Conservation (phyloP, 2,113 vertebrate genomes). For the Machaerirhynchus nigripectus region DNA sequence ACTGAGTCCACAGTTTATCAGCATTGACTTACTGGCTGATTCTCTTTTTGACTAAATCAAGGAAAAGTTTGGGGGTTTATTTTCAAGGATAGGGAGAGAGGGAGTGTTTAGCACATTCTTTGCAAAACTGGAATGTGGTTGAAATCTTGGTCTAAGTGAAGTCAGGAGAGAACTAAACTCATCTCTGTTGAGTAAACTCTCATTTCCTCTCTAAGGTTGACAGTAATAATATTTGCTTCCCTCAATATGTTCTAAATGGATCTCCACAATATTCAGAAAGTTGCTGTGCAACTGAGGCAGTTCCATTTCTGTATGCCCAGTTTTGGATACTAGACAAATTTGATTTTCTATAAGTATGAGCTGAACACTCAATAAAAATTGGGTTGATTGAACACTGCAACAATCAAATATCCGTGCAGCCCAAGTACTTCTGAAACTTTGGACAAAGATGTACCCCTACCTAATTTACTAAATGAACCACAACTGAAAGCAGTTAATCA, state of each 20-base stretch:
- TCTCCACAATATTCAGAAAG: neutral
- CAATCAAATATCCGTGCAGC: neutral
- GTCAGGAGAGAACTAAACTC: neutral
- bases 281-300: neutral
- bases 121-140: neutral
- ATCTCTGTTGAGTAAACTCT: neutral
- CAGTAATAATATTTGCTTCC: neutral
- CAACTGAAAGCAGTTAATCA: neutral
- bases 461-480: neutral
- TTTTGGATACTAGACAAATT: neutral
- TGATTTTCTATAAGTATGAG: neutral
- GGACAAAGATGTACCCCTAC: neutral
- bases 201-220: neutral
- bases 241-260: neutral
- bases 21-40: neutral
- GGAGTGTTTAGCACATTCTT: neutral
- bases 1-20: neutral
- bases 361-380: neutral
- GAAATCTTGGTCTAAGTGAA: neutral
- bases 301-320: neutral
- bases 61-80: neutral
- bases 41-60: neutral
- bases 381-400: neutral
- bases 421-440: neutral
- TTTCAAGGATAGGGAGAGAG: accelerated